These are phyloP conservation scores for Pelmatolapia mariae DNA, from an alignment of 2,113 vertebrate species.

Conservation along the genomic window DNA sequence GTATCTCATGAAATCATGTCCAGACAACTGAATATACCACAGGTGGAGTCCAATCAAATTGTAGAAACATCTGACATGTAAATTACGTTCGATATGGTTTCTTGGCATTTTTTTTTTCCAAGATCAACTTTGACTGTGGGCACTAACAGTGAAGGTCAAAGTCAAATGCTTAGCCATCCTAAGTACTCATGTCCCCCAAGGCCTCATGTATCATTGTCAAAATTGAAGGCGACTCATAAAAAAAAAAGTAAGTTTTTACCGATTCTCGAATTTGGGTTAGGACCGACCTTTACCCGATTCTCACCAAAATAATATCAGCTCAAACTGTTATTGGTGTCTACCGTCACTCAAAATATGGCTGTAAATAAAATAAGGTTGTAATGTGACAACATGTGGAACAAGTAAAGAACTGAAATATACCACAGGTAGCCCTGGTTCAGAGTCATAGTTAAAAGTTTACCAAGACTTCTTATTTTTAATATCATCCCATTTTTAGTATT, in stretches of 20 bases:
- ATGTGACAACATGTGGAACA: too few species aligned
- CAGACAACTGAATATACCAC: neutral
- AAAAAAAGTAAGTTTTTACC: accelerated
- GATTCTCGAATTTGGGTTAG: neutral
- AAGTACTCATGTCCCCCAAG: neutral
- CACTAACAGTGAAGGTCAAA: neutral
- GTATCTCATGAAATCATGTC: accelerated
- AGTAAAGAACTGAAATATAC: too few species aligned
- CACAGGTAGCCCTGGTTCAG: too few species aligned
- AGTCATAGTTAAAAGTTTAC: too few species aligned
- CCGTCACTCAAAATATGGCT: neutral
- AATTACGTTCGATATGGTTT: accelerated
- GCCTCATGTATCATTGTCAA: accelerated
- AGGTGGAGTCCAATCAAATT: accelerated
- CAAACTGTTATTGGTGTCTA: neutral
- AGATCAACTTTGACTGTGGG: neutral
- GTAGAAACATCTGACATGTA: neutral
- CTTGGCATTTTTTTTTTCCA: accelerated
- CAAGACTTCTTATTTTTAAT: too few species aligned
- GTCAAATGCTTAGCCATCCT: neutral
- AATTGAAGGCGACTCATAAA: neutral
- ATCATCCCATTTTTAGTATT: too few species aligned
- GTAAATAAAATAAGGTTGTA: neutral
- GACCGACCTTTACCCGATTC: neutral
- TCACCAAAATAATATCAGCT: neutral